phyloP scores from a whole-genome alignment of 53 echinoderm and acorn worm genomes.

The Holothuria leucospilota region DNA sequence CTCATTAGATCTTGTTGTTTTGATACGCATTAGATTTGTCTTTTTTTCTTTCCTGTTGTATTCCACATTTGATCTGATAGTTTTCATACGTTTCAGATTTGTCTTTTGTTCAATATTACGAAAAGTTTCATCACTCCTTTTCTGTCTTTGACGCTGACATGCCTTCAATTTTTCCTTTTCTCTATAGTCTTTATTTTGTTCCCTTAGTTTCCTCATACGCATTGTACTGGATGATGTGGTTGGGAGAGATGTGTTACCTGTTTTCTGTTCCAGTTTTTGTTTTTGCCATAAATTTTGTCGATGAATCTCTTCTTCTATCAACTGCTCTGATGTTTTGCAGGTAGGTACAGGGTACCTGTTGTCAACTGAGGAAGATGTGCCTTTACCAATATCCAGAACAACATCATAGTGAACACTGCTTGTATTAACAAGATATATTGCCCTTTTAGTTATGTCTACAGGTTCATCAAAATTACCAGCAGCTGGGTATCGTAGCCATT shows the following conservation, averaged over 20 bases:
- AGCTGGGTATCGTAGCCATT: constrained; percentile 12
- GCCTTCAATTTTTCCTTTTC: no score
- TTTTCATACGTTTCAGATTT: constrained; percentile 16
- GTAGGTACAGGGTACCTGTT: background rate
- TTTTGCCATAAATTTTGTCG: constrained; percentile 20
- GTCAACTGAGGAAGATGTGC: background rate
- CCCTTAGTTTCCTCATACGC: constrained; percentile 18
- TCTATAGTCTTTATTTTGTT: no score
- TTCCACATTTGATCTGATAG: background rate
- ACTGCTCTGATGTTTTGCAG: constrained; percentile 4
- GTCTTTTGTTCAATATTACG: no score
- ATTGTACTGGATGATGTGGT: background rate
- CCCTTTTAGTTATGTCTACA: background rate
- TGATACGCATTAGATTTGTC: background rate
- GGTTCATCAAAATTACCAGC: constrained; percentile 2
- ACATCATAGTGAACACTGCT: constrained; percentile 32
- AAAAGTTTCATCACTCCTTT: no score
- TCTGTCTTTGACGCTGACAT: no score
- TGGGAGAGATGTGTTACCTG: background rate
- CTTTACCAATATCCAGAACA: background rate
- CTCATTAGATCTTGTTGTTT: background rate
- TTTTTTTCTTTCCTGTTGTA: constrained; percentile 11
- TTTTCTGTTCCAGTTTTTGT: background rate
- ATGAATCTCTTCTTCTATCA: constrained; percentile 5
- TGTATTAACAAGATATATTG: constrained; percentile 19